Evolutionary conservation across 2,797 vertebrate genomes (phyloP), one percentile per base, ranked within the genome.

Genomic region (Alouatta caraya): DNA sequence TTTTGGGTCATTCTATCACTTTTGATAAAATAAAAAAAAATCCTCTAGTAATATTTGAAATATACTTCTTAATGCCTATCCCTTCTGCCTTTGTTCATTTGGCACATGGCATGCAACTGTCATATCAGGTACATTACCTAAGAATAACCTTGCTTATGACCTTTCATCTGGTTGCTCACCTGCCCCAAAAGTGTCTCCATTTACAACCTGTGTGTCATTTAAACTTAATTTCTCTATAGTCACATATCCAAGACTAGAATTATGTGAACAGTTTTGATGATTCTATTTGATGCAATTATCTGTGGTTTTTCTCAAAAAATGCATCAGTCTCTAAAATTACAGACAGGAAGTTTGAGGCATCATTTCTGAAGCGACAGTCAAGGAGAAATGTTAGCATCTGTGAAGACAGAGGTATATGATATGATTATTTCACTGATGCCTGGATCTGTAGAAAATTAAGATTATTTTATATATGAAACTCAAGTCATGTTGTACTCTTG

Each of bases 371-470:
- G 48, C 46, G 52, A 72, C 0, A 86, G 39, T 19, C 42, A 46
- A 85, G 52, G 57, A 15, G 30, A 70, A 94, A 87, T 5, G 28
- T 22, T 46, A 97, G 48, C 61, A 88, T 78, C 59, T 86, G 21
- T 24, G 39, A 95, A 92, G 81, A 1, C 0, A 64, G 14, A 75
- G 81, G 93, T 13, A 84, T 15, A 13, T 80, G 76, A 67, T 76
- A 52, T 46, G 26, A 91, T 82, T 13, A 5, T 88, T 73, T 95
- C 52, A 95, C 46, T 80, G 57, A 94, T 90, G 61, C n/a, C 52
- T 70, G 89, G 88, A 26, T 83, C 42, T 96, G 90, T 55, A 94
- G 95, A 26, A 96, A 96, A 96, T 1, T 72, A 0, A 8, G 72
- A 46, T 90, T 64, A 97, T 57, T 93, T 93, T 95, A 59, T 67